A percentile compares a stretch with the other conserved stretches of the same genome.
Conservation (phyloP, 2,888 invertebrate genomes). For the Torymus tubicola region DNA sequence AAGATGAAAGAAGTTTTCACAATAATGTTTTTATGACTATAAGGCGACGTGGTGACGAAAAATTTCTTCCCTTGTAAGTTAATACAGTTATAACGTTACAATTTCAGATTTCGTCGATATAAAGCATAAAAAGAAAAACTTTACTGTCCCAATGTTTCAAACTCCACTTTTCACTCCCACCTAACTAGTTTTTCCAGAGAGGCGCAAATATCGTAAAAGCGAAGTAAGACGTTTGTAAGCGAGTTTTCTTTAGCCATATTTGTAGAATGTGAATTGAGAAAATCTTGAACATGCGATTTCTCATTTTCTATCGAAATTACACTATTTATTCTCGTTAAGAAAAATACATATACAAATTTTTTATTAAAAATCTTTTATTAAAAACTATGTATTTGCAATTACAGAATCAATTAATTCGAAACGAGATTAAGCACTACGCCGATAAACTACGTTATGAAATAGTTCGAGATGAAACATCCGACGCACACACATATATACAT, state of each 20-base stretch:
- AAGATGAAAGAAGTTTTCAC: slow-evolving; percentile 39
- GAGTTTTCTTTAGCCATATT: background rate
- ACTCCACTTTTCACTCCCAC: slow-evolving; percentile 24
- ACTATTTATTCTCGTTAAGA: too few species aligned
- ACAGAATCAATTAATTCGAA: too few species aligned
- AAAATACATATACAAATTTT: too few species aligned
- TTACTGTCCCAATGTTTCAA: slow-evolving; percentile 36
- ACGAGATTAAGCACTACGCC: too few species aligned
- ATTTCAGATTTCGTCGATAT: slow-evolving; percentile 27
- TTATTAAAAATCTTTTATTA: too few species aligned
- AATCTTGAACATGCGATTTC: too few species aligned
- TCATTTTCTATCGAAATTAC: too few species aligned
- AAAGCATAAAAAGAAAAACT: slow-evolving; percentile 40
- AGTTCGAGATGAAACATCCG: too few species aligned
- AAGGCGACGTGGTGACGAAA: slow-evolving; percentile 4
- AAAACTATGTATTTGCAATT: too few species aligned
- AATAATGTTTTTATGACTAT: slow-evolving; percentile 34
- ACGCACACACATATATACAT: too few species aligned
- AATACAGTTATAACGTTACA: slow-evolving; percentile 32
- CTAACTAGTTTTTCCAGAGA: slow-evolving; percentile 23
- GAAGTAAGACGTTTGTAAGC: background rate
- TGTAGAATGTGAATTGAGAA: background rate
- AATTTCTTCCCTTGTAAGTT: slow-evolving; percentile 33
- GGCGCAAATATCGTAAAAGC: slow-evolving; percentile 32
- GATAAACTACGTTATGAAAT: too few species aligned